phyloP scores from a whole-genome alignment of 2,797 vertebrate species.

The Ataeniobius toweri region DNA sequence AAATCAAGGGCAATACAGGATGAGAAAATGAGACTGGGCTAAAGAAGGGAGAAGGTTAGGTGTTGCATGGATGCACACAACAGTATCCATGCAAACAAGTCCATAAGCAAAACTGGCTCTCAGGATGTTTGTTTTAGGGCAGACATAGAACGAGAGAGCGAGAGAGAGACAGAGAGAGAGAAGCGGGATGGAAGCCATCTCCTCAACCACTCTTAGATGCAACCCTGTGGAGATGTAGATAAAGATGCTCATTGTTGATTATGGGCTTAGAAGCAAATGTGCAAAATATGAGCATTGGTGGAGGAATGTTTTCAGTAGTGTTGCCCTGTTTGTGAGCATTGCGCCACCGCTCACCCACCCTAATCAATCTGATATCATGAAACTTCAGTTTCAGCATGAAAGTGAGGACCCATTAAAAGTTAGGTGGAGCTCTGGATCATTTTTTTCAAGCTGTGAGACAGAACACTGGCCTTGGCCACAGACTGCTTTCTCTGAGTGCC shows the following conservation, averaged over 20 bases:
- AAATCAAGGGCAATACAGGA: slow-evolving; percentile 58
- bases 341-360: neutral
- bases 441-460: slow-evolving; percentile 9
- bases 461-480: neutral
- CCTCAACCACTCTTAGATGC: slow-evolving; percentile 32
- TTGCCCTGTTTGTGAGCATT: neutral
- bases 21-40: slow-evolving; percentile 45
- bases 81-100: slow-evolving; percentile 29
- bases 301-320: slow-evolving; percentile 2
- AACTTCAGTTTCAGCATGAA: neutral
- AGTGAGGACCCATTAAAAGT: slow-evolving; percentile 3
- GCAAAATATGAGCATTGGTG: slow-evolving; percentile 1
- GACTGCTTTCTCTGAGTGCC: neutral
- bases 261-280: slow-evolving; percentile 35
- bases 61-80: slow-evolving; percentile 15
- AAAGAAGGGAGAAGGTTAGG: slow-evolving; percentile 14
- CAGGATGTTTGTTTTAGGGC: slow-evolving; percentile 47
- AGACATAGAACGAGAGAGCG: neutral
- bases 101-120: slow-evolving; percentile 39
- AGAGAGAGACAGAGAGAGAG: neutral
- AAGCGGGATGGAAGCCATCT: slow-evolving; percentile 19
- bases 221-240: slow-evolving; percentile 22
- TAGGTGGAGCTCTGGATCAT: neutral
- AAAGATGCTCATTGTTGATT: slow-evolving; percentile 31
- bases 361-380: neutral